A percentile compares a stretch with the other conserved stretches of the same genome.
Conservation (phyloP, 2,797 vertebrate species). For the Scomberomorus guttatus region DNA sequence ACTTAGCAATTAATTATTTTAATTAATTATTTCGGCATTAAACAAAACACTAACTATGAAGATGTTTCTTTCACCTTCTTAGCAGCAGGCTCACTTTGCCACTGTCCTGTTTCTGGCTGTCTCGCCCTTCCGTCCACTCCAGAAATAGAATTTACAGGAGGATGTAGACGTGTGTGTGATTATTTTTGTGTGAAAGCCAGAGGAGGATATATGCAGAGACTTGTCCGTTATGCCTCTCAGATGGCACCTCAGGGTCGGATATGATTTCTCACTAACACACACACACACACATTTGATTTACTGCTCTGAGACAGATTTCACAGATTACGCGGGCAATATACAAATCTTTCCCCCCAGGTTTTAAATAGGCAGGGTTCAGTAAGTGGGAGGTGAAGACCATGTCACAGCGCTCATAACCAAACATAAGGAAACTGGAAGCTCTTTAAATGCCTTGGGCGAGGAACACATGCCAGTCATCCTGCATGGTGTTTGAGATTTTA, state of each 20-base stretch:
- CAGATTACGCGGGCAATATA: conserved; percentile 62
- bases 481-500: conserved; percentile 45
- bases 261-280: conserved; percentile 53
- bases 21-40: background rate
- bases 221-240: conserved; percentile 64
- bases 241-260: conserved; percentile 70
- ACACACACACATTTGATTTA: conserved; percentile 57
- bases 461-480: conserved; percentile 50
- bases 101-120: background rate
- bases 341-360: conserved; percentile 32
- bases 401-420: conserved; percentile 53
- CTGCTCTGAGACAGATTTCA: conserved; percentile 61
- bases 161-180: conserved; percentile 4
- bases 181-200: conserved; percentile 31
- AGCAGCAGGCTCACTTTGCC: background rate
- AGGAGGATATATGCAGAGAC: conserved; percentile 61
- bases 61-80: background rate
- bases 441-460: conserved; percentile 32
- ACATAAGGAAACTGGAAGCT: conserved; percentile 52
- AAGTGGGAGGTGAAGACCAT: conserved; percentile 47
- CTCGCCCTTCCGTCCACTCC: background rate
- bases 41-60: background rate
- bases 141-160: background rate
- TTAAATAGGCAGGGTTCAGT: conserved; percentile 41
- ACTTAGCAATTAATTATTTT: too few relatives aligned